phyloP scores from a whole-genome alignment of 2,797 vertebrate genomes.

The Liasis olivaceus region DNA sequence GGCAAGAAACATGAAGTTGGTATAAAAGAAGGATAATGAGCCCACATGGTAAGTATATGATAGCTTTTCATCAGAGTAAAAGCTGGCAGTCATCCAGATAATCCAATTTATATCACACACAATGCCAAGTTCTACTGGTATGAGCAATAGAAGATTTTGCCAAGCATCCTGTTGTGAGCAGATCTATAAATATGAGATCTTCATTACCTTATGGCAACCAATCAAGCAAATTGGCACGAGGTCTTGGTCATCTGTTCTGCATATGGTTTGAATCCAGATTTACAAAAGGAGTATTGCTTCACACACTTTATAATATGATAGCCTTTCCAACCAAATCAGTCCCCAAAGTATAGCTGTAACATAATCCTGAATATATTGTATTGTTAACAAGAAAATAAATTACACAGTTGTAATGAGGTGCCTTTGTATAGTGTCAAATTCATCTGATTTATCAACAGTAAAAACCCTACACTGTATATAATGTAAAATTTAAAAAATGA shows the following conservation, averaged over 20 bases:
- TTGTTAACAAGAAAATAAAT: background rate
- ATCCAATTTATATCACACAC: conserved; percentile 3
- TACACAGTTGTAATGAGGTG: background rate
- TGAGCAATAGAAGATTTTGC: conserved; percentile 21
- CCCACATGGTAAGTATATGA: background rate
- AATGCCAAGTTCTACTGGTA: conserved; percentile 23
- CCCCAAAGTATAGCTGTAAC: background rate
- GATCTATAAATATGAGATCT: conserved; percentile 39
- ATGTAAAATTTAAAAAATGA: background rate
- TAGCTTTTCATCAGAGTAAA: conserved; percentile 2
- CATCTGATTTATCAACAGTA: background rate
- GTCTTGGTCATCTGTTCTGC: conserved; percentile 25
- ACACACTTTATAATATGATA: background rate
- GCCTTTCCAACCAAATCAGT: background rate
- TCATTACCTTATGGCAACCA: conserved; percentile 32
- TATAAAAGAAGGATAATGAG: background rate
- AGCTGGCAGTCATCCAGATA: conserved; percentile 8
- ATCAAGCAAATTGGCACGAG: conserved; percentile 31
- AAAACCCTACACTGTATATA: background rate
- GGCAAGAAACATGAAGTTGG: background rate
- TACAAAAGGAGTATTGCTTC: background rate
- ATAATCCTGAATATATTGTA: background rate
- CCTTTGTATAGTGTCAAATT: background rate
- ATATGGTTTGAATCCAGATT: conserved; percentile 22
- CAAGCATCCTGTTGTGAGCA: conserved; percentile 19